phyloP scores from a whole-genome alignment of 1,140 invertebrate species.

The Saccostrea echinata region DNA sequence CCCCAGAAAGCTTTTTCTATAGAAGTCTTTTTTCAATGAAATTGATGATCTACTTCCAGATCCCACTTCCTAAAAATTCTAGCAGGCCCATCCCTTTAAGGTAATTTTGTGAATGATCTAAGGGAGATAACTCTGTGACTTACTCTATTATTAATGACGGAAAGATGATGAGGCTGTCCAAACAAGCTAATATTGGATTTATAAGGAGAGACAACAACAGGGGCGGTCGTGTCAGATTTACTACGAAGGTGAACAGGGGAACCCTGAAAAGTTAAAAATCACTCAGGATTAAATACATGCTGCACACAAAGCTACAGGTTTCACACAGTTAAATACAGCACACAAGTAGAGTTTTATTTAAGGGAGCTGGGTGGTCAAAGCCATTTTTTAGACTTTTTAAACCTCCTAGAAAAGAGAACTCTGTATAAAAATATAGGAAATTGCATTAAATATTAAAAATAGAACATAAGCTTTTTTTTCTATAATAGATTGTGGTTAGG shows the following conservation, averaged over 20 bases:
- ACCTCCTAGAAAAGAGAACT: too few relatives aligned
- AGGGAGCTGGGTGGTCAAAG: too few relatives aligned
- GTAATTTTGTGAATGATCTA: not conserved
- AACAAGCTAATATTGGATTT: conserved; percentile 49
- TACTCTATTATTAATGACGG: conserved; percentile 42
- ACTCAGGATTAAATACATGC: conserved; percentile 48
- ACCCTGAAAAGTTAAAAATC: conserved; percentile 50
- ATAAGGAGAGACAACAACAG: conserved; percentile 49
- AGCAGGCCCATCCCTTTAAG: too few relatives aligned
- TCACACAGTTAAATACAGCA: conserved; percentile 16
- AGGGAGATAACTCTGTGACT: conserved; percentile 25
- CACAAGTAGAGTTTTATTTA: not conserved
- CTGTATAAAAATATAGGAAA: too few relatives aligned
- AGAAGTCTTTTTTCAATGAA: too few relatives aligned
- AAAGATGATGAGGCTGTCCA: conserved; percentile 39
- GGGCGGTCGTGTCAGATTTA: conserved; percentile 60
- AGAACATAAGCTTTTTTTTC: too few relatives aligned
- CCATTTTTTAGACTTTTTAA: too few relatives aligned
- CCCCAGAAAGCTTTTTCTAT: too few relatives aligned
- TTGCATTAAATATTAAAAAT: too few relatives aligned
- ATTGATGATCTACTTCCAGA: too few relatives aligned
- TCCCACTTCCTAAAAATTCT: too few relatives aligned
- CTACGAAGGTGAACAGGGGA: conserved; percentile 65
- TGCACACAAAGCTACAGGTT: not conserved
- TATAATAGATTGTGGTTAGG: too few relatives aligned